Evolutionary conservation across 2,888 invertebrate genomes (phyloP), one percentile per base, ranked within the genome.

Genomic region (Hirtodrosophila trivittata): DNA sequence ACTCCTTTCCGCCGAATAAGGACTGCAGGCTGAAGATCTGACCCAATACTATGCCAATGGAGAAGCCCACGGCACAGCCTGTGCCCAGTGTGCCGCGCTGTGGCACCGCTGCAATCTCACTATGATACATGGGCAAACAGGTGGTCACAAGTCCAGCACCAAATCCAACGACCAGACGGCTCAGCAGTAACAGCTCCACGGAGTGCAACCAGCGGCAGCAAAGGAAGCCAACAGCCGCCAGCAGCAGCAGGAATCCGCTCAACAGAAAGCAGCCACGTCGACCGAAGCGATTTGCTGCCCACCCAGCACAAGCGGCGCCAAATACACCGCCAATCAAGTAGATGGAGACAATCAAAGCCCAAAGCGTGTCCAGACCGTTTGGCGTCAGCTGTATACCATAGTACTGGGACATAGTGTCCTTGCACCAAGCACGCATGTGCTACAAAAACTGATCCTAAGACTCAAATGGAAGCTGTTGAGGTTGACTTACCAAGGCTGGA

Each of bases 51-150:
- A 90, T 87, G 30, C 90, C 91, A 32, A 81, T 83, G 3, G 89
- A 89, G 7, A 90, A 75, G 43, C 90, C 90, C 10, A 90, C 82
- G 94, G 96, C 77, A 96, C 94, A 67, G 52, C 88, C 80, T 1
- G 95, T 95, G 1, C 97, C 97, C 88, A 96, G 92, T 1, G 96
- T 93, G 8, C 97, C 98, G 13, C 96, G 93, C 35, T 97, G 91
- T 9, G 91, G 91, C 2, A 93, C 75, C 0, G 98, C 97, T 0
- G 97, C 94, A 66, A 97, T 91, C 91, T 98, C 98, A 1, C 95
- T 94, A 83, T 98, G 92, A 90, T 98, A 98, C 95, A 97, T 95
- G 0, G 98, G 97, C 71, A 97, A 93, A 58, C 96, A 93, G 66
- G 95, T 94, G 18, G 97, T 97, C 49, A 95, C 95, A 35, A 98